Base-by-base conservation (phyloP, 2,797 vertebrate genomes). In the Gymnoscopelus braueri region DNA sequence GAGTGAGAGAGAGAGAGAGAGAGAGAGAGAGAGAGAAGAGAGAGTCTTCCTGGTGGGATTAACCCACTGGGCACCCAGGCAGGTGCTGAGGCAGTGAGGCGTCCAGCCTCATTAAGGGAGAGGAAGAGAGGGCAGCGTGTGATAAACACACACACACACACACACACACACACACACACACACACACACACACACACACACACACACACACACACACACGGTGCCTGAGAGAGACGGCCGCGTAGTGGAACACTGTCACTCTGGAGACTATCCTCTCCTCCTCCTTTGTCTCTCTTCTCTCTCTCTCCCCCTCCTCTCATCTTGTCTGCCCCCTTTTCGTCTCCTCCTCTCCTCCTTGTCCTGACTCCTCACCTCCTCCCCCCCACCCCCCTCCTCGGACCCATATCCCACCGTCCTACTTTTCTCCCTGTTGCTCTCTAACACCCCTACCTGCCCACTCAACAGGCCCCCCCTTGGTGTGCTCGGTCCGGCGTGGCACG, bases 31-130 rank as follows among this genome's bases (percentile, higher is more conserved):
- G 53, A 55, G 53, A 14, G 19, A 58, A 49, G 67, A 44, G 57
- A 23, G 83, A 83, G 78, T 83, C n/a, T 84, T 79, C 83, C 87
- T 73, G 80, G 69, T 70, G 82, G 90, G 87, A 92, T 93, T 93
- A 93, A 94, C 91, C 91, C 90, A 39, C 75, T 88, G 84, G 84
- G 86, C 89, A 92, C 89, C 88, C 89, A 75, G 84, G 86, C 91
- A 92, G 91, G 91, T 93, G 91, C 81, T 78, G 87, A 86, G 81
- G 87, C 88, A 91, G 86, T 87, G 84, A 83, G 78, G 88, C 85
- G 83, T 89, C 90, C 85, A 86, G 86, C 79, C 84, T 94, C 90
- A 93, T 93, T 93, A 93, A 10, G 91, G 88, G 70, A 53, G 63
- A 75, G 78, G 72, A 63, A 82, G 84, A 79, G 86, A 85, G 90